Evolutionary conservation across 2,888 invertebrate genomes (phyloP).

Genomic region (Escarpia spicata): DNA sequence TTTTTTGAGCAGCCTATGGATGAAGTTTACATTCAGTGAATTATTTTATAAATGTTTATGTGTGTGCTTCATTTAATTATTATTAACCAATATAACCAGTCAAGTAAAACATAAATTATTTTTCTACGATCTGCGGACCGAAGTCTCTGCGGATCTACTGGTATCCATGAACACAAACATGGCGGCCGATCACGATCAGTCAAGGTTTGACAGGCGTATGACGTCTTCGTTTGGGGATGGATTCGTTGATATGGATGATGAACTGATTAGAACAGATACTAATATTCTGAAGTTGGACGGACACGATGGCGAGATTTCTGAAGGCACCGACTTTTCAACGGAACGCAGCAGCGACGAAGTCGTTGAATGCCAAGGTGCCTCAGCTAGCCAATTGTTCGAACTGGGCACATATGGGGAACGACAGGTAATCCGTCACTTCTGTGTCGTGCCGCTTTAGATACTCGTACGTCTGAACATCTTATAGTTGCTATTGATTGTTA

Average conservation of each 20-base stretch:
- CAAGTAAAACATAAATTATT: not conserved
- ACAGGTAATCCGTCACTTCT: not conserved
- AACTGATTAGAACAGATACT: not conserved
- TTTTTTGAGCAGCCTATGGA: not conserved
- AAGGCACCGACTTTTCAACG: not conserved
- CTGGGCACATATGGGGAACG: not conserved
- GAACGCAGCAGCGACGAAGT: not conserved
- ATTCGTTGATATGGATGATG: not conserved
- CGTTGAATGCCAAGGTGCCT: not conserved
- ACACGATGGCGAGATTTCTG: not conserved
- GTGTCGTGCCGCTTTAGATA: not conserved
- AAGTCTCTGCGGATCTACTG: not conserved
- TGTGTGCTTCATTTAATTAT: not conserved
- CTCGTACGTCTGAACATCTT: not conserved
- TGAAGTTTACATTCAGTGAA: not conserved
- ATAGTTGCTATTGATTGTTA: not conserved
- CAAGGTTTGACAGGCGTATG: not conserved
- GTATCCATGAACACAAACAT: constrained; percentile 11
- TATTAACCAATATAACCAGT: not conserved
- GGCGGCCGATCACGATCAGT: not conserved
- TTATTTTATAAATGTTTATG: not conserved
- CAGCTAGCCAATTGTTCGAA: not conserved
- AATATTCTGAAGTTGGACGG: constrained; percentile 1
- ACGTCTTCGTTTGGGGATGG: not conserved
- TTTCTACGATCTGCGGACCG: not conserved